Evolutionary conservation across 64 coral and sea anemone genomes (phyloP), one percentile per base, ranked within the genome.

Genomic region (Anthopleura sola): DNA sequence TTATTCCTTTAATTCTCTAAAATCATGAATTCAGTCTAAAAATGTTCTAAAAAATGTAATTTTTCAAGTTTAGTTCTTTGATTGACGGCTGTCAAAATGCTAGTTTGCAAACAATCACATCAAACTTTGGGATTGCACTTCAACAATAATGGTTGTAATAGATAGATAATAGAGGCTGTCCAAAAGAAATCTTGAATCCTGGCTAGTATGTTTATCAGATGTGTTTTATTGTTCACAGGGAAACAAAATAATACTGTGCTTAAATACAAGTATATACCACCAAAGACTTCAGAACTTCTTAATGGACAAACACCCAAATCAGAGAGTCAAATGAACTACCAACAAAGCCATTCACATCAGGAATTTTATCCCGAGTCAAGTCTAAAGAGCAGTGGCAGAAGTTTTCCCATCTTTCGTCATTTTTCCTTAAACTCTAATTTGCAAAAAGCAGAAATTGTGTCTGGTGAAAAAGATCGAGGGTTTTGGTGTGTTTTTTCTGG

Each of bases 321-420:
- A 26, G n/a, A 62, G 7, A 11, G 58, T 62, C 6, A 62, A 62
- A 62, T 62, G 23, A 62, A 62, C 29, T 6, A 37, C 75, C 18
- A 77, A 53, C 12, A 36, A 17, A 83, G 20, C 40, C 24, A 15
- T 39, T 15, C 33, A 39, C 47, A 74, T 24, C 26, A 34, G 24
- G 79, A 83, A 62, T 89, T 82, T 83, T 36, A n/a, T 69, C 87
- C 87, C 33, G 60, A n/a, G n/a, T n/a, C 7, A 34, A 77, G 75
- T 33, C 9, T 40, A 7, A 17, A 37, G 17, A 40, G 75, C 75
- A 77, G n/a, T n/a, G n/a, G 37, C n/a, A 77, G 7, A 39, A 37
- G 15, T 36, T 38, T 21, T 37, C 32, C 13, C 37, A 77, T 37
- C 3, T 34, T 40, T 1, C 2, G 23, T 37, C 13, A 77, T 13